Conservation (phyloP, 2,888 invertebrate species). For the Monoplex corrugatus region DNA sequence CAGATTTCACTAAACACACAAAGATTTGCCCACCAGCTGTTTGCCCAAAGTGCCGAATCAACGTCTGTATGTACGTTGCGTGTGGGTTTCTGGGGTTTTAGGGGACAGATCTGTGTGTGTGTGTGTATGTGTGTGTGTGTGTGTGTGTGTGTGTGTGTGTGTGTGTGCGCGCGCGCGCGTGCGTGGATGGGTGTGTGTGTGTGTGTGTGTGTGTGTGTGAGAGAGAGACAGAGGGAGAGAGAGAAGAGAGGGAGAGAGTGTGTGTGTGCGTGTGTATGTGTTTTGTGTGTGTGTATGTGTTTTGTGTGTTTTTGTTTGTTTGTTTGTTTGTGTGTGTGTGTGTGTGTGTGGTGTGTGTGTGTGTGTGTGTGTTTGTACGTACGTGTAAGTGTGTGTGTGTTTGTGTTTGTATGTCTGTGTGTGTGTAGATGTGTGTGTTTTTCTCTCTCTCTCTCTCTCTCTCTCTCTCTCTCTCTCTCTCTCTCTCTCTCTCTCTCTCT, state of each 20-base stretch:
- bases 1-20: too few relatives aligned
- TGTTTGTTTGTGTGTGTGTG: neutral
- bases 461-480: constrained; percentile 10
- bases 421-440: neutral
- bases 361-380: neutral
- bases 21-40: too few relatives aligned
- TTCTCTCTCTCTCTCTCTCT: constrained; percentile 12
- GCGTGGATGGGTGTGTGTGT: neutral
- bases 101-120: neutral
- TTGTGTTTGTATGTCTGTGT: neutral
- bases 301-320: neutral
- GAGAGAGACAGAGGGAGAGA: too few relatives aligned
- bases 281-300: neutral
- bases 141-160: neutral
- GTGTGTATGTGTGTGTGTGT: neutral
- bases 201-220: neutral
- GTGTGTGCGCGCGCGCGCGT: neutral
- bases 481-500: constrained; percentile 16
- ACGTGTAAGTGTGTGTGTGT: neutral
- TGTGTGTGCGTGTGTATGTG: neutral
- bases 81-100: too few relatives aligned
- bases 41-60: too few relatives aligned
- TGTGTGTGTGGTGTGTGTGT: neutral
- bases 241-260: too few relatives aligned
- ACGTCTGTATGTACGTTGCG: too few relatives aligned